Conservation (phyloP, 2,113 vertebrate genomes). For the Phodopus roborovskii region DNA sequence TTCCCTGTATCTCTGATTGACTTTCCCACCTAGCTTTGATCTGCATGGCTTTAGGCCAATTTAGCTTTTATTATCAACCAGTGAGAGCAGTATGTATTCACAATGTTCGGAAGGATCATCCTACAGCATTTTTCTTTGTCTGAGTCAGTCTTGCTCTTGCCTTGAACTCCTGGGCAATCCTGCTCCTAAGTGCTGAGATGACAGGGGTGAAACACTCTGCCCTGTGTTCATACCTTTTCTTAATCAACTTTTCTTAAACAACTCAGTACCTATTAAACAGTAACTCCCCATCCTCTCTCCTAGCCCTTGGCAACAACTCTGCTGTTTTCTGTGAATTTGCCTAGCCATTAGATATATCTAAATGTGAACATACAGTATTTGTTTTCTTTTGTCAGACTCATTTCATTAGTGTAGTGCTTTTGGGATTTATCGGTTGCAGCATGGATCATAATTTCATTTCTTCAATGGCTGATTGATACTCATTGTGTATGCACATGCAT, state of each 20-base stretch:
- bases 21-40: too few relatives aligned
- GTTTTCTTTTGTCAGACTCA: not conserved
- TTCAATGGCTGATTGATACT: constrained; percentile 33
- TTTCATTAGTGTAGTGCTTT: not conserved
- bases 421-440: not conserved
- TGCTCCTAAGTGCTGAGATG: not conserved
- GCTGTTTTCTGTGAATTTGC: constrained; percentile 13
- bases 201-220: not conserved
- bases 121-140: not conserved
- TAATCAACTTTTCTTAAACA: not conserved
- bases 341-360: not conserved
- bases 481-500: not conserved
- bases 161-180: not conserved
- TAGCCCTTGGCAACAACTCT: not conserved
- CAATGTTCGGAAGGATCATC: too few relatives aligned
- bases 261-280: too few relatives aligned
- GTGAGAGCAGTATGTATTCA: too few relatives aligned
- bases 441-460: not conserved
- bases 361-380: not conserved
- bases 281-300: not conserved
- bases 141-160: not conserved
- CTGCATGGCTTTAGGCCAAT: too few relatives aligned
- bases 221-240: not conserved
- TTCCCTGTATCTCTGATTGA: too few relatives aligned
- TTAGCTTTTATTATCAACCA: too few relatives aligned